Evolutionary conservation across 1,140 invertebrate genomes (phyloP), one percentile per base, ranked within the genome.

Genomic region (Periplaneta americana): DNA sequence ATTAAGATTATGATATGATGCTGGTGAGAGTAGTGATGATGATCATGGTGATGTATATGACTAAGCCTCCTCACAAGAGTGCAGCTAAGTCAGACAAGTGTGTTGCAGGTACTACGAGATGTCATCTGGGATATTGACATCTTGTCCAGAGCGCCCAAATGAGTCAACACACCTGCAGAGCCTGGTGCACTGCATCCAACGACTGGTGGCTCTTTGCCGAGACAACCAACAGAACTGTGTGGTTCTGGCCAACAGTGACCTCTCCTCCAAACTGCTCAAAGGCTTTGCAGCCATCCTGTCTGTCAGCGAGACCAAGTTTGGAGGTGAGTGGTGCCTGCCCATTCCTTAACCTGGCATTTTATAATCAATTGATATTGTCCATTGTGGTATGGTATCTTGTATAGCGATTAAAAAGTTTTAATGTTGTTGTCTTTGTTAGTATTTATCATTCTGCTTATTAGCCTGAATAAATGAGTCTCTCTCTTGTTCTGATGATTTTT

Each of bases 141-240:
- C 75, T 9, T 76, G 22, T n/a, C 57, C 74, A 31, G 33, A 75
- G 17, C 57, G 33, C 15, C 80, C 39, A 28, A 32, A 39, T 39
- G 81, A 81, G 32, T 33, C 75, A 31, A 39, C 75, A 28, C 81
- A 81, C 34, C 35, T 81, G 18, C 39, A 39, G 32, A 39, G 33
- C 11, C 34, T 81, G 17, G 81, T 82, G 28, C 83, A 83, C 35
- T 80, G 81, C 34, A 37, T 86, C 1, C 85, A 86, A 57, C 82
- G 85, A 74, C 34, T 86, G 5, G 80, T 80, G 57, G 81, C 83
- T 35, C 57, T 85, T 3, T 90, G 89, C 75, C 87, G 88, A 79
- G 89, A 90, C 83, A 89, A 88, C 81, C 83, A 85, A 9, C 87
- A 88, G 18, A 90, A 86, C 82, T 89, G 88, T 77, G 85, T 89